These are phyloP conservation scores for Nasua narica DNA, from an alignment of 2,797 vertebrate genomes.

Conservation along the genomic window DNA sequence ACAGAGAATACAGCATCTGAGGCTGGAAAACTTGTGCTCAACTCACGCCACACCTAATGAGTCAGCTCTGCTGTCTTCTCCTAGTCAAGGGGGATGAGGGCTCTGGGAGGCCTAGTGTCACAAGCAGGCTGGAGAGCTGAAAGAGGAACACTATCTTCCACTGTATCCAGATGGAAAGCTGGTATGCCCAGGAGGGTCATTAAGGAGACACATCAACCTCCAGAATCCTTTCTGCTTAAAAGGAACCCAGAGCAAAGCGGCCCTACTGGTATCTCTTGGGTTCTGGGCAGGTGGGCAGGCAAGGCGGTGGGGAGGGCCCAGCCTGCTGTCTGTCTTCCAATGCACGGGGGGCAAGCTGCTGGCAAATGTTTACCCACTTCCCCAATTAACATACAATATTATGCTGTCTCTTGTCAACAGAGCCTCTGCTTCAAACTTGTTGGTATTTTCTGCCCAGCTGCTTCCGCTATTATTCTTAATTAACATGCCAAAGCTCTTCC, in stretches of 20 bases:
- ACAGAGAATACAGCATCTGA: slow-evolving; percentile 43
- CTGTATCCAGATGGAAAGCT: slow-evolving; percentile 70
- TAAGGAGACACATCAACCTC: slow-evolving; percentile 46
- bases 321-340: slow-evolving; percentile 80
- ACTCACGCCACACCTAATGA: slow-evolving; percentile 73
- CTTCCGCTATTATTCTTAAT: slow-evolving; percentile 90
- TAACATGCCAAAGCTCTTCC: slow-evolving; percentile 87
- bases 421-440: slow-evolving; percentile 88
- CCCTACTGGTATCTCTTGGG: slow-evolving; percentile 55
- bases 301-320: slow-evolving; percentile 51
- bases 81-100: slow-evolving; percentile 3
- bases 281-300: slow-evolving; percentile 70
- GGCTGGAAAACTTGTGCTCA: slow-evolving; percentile 66
- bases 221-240: slow-evolving; percentile 53
- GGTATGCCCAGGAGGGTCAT: slow-evolving; percentile 63
- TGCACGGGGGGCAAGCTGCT: slow-evolving; percentile 92
- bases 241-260: slow-evolving; percentile 16
- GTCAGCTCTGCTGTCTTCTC: slow-evolving; percentile 36
- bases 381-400: slow-evolving; percentile 99
- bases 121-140: slow-evolving; percentile 19
- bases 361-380: slow-evolving; percentile 99
- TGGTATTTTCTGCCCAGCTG: slow-evolving; percentile 88
- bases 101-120: background rate
- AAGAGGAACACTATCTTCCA: slow-evolving; percentile 58
- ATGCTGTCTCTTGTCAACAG: slow-evolving; percentile 99